Percentiles rank a stretch among this genome's conserved stretches.
These are phyloP conservation scores for Nomada ferruginata DNA, from an alignment of 2,888 invertebrate species.

Conservation along the genomic window DNA sequence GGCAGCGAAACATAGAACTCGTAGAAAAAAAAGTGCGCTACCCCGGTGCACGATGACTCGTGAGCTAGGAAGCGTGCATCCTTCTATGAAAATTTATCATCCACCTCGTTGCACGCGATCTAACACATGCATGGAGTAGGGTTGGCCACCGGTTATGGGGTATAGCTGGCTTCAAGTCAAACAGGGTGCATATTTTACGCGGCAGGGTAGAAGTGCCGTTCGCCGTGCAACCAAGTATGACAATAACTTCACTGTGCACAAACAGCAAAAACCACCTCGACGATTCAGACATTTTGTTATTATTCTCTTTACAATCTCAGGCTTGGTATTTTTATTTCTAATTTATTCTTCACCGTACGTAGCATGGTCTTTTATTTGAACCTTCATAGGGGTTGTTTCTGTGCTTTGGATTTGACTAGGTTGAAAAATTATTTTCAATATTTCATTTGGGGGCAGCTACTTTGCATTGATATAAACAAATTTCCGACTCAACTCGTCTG, in stretches of 20 bases:
- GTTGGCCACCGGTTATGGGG: conserved; percentile 71
- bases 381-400: no score
- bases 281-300: no score
- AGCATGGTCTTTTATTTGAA: no score
- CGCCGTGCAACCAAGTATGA: conserved; percentile 59
- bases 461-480: no score
- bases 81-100: conserved; percentile 77
- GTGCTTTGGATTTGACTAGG: no score
- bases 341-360: no score
- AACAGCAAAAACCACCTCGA: neutral
- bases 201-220: conserved; percentile 42
- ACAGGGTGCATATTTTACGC: conserved; percentile 82
- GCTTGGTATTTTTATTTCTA: no score
- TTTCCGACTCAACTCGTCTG: no score
- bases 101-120: conserved; percentile 24
- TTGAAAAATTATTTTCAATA: no score
- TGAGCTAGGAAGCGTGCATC: conserved; percentile 53
- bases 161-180: conserved; percentile 82
- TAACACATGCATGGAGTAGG: conserved; percentile 37
- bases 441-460: no score
- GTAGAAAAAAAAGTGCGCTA: conserved; percentile 7
- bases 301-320: no score
- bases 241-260: conserved; percentile 64
- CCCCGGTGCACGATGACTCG: neutral
- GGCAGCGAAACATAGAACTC: neutral